A percentile compares a stretch with the other conserved stretches of the same genome.
Conservation (phyloP, 2,888 invertebrate genomes). For the Tetragnatha montana region DNA sequence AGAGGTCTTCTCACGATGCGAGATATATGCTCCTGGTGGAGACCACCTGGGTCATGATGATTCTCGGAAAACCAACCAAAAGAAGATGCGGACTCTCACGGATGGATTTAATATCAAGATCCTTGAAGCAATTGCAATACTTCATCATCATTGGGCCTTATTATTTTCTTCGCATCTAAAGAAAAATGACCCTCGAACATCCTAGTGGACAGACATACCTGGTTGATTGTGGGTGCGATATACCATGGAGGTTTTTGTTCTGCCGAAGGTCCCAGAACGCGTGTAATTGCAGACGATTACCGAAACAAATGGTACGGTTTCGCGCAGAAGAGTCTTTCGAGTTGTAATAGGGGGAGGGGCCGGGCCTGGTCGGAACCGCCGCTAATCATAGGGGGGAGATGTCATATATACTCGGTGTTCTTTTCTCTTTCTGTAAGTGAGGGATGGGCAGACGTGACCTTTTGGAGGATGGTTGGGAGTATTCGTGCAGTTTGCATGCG, state of each 20-base stretch:
- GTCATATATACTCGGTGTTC: conserved; percentile 64
- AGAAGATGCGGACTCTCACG: background rate
- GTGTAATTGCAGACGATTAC: conserved; percentile 66
- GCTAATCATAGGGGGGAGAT: conserved; percentile 64
- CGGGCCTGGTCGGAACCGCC: conserved; percentile 47
- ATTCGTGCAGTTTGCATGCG: conserved; percentile 41
- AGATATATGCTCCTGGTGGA: background rate
- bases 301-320: conserved; percentile 58
- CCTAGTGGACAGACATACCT: conserved; percentile 52
- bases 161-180: conserved; percentile 62
- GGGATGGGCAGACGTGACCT: conserved; percentile 55
- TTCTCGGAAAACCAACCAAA: too few relatives aligned
- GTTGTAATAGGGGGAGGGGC: conserved; percentile 64
- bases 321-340: conserved; percentile 39
- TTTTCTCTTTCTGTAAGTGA: conserved; percentile 31
- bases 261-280: conserved; percentile 63
- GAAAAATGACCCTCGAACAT: conserved; percentile 63
- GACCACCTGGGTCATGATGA: conserved; percentile 24
- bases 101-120: conserved; percentile 56
- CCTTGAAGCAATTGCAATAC: conserved; percentile 14
- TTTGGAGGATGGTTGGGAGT: conserved; percentile 46
- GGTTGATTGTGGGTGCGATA: conserved; percentile 64
- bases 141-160: conserved; percentile 62
- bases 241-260: conserved; percentile 32
- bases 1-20: background rate